Conservation (phyloP, 1,140 invertebrate genomes). For the Oryzaephilus surinamensis region DNA sequence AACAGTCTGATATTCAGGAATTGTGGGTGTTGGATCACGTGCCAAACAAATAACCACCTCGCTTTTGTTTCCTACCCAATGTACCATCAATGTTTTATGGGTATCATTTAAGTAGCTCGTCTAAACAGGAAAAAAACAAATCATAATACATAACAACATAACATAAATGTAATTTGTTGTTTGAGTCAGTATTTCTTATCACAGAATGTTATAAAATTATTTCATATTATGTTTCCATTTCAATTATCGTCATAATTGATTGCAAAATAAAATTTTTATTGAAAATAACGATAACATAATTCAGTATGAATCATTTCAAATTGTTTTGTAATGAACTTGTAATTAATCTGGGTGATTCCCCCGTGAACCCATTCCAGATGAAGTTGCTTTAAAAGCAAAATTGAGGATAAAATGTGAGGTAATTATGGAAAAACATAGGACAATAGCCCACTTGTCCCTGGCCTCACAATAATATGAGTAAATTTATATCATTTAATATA, state of each 20-base stretch:
- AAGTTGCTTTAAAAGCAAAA: too few relatives aligned
- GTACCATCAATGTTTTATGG: conserved; percentile 78
- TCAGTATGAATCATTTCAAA: not conserved
- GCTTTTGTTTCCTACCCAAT: conserved; percentile 79
- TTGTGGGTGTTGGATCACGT: conserved; percentile 47
- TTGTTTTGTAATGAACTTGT: not conserved
- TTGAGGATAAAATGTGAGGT: too few relatives aligned
- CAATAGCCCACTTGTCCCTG: too few relatives aligned
- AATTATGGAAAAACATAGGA: too few relatives aligned
- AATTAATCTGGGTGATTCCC: too few relatives aligned
- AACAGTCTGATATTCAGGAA: conserved; percentile 33
- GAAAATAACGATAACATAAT: not conserved
- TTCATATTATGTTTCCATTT: not conserved
- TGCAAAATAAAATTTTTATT: not conserved
- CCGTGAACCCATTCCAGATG: too few relatives aligned
- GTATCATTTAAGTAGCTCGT: conserved; percentile 65
- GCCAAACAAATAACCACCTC: conserved; percentile 80
- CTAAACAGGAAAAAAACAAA: conserved; percentile 39
- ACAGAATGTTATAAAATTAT: not conserved
- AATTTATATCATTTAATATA: too few relatives aligned
- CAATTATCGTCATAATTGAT: not conserved
- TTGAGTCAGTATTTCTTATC: not conserved
- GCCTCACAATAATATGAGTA: too few relatives aligned
- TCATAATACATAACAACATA: conserved; percentile 1
- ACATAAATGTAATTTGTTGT: not conserved